A percentile compares a stretch with the other conserved stretches of the same genome.
These are phyloP conservation scores for Chlamydotis undulata DNA, from an alignment of 2,113 vertebrate species.

Conservation along the genomic window DNA sequence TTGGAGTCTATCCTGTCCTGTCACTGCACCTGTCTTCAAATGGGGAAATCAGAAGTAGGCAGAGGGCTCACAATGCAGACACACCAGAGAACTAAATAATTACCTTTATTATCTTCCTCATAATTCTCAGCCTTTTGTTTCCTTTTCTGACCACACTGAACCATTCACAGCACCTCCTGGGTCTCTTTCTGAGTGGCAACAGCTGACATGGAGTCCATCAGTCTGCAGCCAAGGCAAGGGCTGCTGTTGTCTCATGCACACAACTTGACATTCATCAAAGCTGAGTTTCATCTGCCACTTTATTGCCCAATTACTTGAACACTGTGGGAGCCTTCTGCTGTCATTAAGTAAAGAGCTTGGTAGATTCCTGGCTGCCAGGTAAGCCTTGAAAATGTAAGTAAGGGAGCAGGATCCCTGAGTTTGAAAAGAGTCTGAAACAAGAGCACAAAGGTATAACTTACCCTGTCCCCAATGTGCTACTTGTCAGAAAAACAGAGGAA, in stretches of 20 bases:
- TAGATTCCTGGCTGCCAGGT: not conserved
- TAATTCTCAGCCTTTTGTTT: not conserved
- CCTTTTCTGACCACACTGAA: not conserved
- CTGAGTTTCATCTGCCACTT: not conserved
- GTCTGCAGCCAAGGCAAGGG: not conserved
- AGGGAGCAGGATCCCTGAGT: not conserved
- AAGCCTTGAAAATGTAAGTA: not conserved
- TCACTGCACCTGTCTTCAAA: not conserved
- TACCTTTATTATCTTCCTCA: not conserved
- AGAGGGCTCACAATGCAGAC: not conserved
- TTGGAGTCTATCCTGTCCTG: not conserved
- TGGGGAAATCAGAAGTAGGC: not conserved
- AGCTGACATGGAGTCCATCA: not conserved
- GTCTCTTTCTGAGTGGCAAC: not conserved
- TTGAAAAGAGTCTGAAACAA: not conserved
- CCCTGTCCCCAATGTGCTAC: not conserved
- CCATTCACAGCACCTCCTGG: not conserved
- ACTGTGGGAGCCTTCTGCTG: not conserved
- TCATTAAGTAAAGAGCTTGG: not conserved
- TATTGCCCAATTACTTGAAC: not conserved
- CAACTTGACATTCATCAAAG: not conserved
- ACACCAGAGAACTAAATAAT: not conserved
- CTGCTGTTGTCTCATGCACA: not conserved
- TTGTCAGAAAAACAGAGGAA: not conserved
- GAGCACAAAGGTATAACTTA: not conserved